Percentiles rank a stretch among this genome's conserved stretches.
Conservation (phyloP, 2,113 vertebrate species). For the Marmota monax region DNA sequence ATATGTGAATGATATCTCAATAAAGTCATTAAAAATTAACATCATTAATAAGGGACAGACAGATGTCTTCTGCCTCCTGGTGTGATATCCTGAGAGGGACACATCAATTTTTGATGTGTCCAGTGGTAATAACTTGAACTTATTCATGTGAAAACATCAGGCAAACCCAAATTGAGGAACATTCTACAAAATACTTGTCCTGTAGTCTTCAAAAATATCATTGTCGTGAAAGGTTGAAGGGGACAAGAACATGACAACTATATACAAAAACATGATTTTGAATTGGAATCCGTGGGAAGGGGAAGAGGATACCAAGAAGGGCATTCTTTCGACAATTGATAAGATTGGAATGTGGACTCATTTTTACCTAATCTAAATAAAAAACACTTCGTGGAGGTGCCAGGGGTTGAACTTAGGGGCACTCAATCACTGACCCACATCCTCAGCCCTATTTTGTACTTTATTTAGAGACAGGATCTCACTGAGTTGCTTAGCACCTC, state of each 20-base stretch:
- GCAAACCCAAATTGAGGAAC: background rate
- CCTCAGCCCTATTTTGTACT: too few relatives aligned
- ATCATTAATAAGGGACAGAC: background rate
- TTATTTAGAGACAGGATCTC: too few relatives aligned
- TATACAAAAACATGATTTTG: background rate
- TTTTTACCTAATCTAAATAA: too few relatives aligned
- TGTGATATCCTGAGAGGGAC: background rate
- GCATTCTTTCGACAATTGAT: background rate
- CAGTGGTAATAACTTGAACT: background rate
- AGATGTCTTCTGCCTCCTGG: background rate
- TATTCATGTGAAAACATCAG: background rate
- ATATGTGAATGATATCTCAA: background rate
- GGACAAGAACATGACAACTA: background rate
- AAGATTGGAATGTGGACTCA: background rate
- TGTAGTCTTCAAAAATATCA: background rate
- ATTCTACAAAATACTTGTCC: background rate
- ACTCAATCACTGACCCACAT: too few relatives aligned
- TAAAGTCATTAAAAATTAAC: background rate
- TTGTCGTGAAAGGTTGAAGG: background rate
- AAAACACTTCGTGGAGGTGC: too few relatives aligned
- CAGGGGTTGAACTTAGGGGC: too few relatives aligned
- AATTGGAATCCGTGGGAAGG: background rate
- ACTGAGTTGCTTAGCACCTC: too few relatives aligned
- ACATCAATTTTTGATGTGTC: background rate
- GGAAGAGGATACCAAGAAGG: background rate